A percentile compares a stretch with the other conserved stretches of the same genome.
Conservation (phyloP, 2,888 invertebrate genomes). For the Rhogogaster chlorosoma region DNA sequence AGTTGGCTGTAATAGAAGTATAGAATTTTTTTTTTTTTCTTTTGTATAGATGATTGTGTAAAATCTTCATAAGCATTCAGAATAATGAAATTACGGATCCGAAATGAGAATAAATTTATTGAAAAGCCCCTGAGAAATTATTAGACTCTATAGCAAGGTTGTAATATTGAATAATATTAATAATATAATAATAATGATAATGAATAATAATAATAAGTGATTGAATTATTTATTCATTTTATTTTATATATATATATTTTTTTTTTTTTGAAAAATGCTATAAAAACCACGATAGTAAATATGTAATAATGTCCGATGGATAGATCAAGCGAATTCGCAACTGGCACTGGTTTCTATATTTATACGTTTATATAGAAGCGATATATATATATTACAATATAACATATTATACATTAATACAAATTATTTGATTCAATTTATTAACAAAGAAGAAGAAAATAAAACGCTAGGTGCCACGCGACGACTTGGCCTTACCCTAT, state of each 20-base stretch:
- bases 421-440: neutral
- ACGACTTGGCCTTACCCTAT: constrained; percentile 38
- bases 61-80: neutral
- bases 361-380: constrained; percentile 65
- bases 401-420: neutral
- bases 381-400: too few species aligned
- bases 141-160: too few species aligned
- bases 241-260: too few species aligned
- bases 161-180: too few species aligned
- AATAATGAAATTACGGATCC: neutral
- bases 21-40: neutral
- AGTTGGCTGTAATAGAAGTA: neutral
- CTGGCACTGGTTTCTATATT: constrained; percentile 67
- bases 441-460: neutral
- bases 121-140: neutral
- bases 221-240: too few species aligned
- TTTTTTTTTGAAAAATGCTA: neutral
- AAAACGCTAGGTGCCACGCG: constrained; percentile 5
- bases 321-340: constrained; percentile 7
- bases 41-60: neutral
- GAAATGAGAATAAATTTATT: neutral
- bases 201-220: neutral
- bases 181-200: too few species aligned
- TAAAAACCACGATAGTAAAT: neutral
- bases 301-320: neutral